Conservation (phyloP, 2,888 invertebrate genomes). For the Polylopha cassiicola region DNA sequence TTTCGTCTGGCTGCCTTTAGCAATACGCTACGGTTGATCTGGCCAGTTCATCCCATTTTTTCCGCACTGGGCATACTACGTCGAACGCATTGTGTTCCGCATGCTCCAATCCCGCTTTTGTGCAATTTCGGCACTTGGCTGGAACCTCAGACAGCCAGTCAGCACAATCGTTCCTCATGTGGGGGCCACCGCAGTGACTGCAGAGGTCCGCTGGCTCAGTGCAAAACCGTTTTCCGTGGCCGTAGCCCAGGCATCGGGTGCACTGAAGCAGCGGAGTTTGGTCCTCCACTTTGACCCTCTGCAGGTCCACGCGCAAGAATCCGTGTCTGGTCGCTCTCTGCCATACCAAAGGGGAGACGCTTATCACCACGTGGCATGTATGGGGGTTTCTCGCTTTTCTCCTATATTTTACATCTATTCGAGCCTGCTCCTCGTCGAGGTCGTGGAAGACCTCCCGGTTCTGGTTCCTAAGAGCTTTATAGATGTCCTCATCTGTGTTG, state of each 20-base stretch:
- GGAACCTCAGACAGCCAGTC: neutral
- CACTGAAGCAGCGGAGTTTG: constrained; percentile 5
- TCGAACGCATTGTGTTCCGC: constrained; percentile 1
- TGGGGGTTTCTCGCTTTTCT: constrained; percentile 9
- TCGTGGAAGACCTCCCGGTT: neutral
- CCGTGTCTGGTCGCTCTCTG: neutral
- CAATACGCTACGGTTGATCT: neutral
- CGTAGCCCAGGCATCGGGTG: neutral
- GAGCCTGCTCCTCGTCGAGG: neutral
- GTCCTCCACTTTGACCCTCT: neutral
- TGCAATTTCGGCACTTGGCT: constrained; percentile 6
- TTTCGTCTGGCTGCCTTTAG: too few species aligned
- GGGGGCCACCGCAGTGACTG: constrained; percentile 8
- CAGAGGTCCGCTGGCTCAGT: neutral
- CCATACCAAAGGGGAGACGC: neutral
- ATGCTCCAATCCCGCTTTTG: neutral
- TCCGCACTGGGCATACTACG: neutral
- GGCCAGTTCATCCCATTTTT: constrained; percentile 1
- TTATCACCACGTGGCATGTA: constrained; percentile 1
- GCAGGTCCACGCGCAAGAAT: constrained; percentile 1
- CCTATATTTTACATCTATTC: neutral
- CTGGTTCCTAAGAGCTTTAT: constrained; percentile 2
- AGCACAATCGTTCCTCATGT: neutral
- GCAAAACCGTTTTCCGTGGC: constrained; percentile 6
- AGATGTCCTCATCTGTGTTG: constrained; percentile 10